Conservation (phyloP, 2,797 vertebrate genomes). For the Premnoplex brunnescens region DNA sequence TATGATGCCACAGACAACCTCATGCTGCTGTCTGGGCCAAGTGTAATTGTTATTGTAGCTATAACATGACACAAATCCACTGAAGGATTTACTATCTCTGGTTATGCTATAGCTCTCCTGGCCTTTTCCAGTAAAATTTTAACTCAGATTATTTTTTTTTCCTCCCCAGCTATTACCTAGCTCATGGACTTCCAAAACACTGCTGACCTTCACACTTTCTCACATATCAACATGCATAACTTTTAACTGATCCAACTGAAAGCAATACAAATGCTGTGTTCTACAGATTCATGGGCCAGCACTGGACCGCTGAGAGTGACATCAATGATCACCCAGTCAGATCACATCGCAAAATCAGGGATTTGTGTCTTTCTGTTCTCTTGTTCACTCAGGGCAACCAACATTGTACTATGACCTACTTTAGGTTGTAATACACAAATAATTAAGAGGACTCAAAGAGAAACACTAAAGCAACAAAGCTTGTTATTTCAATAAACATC, state of each 20-base stretch:
- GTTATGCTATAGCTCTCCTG: not conserved
- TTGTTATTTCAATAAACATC: conserved; percentile 48
- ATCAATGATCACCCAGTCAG: not conserved
- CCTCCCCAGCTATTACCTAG: not conserved
- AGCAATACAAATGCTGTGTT: not conserved
- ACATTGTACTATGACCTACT: not conserved
- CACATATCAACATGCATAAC: not conserved
- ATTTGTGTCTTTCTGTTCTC: not conserved
- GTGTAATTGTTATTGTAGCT: not conserved
- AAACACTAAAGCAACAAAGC: not conserved
- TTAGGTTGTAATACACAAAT: not conserved
- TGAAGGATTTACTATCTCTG: not conserved
- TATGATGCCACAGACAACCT: not conserved
- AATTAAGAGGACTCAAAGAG: not conserved
- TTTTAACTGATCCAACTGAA: not conserved
- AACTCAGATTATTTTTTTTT: not conserved
- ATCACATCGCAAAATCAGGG: not conserved
- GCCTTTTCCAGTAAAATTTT: not conserved
- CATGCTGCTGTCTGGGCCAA: not conserved
- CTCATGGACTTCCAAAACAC: not conserved
- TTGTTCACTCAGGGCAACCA: not conserved
- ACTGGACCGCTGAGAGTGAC: not conserved
- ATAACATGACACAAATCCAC: rapidly evolving
- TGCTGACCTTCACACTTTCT: not conserved
- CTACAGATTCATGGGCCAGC: not conserved